Conservation (phyloP, 2,888 invertebrate genomes). For the Cryptocephalus moraei region DNA sequence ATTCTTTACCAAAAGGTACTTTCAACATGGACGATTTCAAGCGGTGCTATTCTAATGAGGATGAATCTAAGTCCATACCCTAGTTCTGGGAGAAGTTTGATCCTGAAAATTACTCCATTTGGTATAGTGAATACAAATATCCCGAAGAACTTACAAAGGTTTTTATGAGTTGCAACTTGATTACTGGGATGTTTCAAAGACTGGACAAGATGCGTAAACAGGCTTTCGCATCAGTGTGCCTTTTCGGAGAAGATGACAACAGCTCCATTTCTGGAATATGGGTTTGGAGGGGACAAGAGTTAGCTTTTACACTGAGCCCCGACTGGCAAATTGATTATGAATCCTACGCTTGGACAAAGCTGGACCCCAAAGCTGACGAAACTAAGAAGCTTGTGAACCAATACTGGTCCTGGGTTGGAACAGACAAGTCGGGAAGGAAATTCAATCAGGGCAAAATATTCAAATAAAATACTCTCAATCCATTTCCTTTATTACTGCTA, state of each 20-base stretch:
- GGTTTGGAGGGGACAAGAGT: constrained; percentile 94
- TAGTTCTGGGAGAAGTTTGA: constrained; percentile 99
- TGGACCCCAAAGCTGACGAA: constrained; percentile 68
- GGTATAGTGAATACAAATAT: constrained; percentile 96
- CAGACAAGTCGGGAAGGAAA: constrained; percentile 76
- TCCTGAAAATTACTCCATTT: constrained; percentile 90
- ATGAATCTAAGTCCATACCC: constrained; percentile 84
- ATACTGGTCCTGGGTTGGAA: constrained; percentile 85
- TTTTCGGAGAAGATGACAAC: constrained; percentile 88
- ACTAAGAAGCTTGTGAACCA: constrained; percentile 81
- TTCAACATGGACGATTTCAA: constrained; percentile 98
- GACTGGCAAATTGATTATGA: constrained; percentile 98
- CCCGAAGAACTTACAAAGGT: constrained; percentile 75
- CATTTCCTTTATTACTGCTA: background rate
- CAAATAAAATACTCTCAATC: constrained; percentile 57
- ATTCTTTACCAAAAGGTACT: constrained; percentile 76
- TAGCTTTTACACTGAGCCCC: constrained; percentile 76
- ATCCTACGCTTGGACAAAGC: constrained; percentile 89
- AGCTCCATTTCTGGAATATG: constrained; percentile 93
- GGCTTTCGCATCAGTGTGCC: constrained; percentile 86
- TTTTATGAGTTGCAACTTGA: constrained; percentile 93
- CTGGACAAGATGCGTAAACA: constrained; percentile 96
- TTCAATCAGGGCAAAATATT: constrained; percentile 99
- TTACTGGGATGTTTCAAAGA: constrained; percentile 96
- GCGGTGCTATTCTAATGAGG: constrained; percentile 93